Percentiles rank a stretch among this genome's conserved stretches.
Conservation (phyloP, 2,797 vertebrate species). For the Dermochelys coriacea region DNA sequence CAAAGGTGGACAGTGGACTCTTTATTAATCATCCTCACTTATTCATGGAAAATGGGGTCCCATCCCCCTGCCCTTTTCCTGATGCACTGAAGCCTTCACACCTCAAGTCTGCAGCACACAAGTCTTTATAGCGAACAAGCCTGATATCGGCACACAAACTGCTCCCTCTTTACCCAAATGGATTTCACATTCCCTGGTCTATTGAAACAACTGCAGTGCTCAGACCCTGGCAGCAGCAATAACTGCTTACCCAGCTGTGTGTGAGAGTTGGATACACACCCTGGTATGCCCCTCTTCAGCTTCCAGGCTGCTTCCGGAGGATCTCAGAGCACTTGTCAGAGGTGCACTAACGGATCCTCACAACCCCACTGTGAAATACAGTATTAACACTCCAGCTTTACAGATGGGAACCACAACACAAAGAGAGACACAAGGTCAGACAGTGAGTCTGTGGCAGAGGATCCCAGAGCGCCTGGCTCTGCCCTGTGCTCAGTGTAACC, state of each 20-base stretch:
- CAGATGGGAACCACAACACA: not conserved
- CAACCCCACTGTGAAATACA: not conserved
- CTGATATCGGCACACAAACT: not conserved
- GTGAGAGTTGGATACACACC: not conserved
- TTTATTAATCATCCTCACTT: not conserved
- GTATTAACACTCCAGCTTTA: not conserved
- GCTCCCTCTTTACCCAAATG: not conserved
- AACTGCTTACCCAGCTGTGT: rapidly evolving
- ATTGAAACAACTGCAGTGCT: not conserved
- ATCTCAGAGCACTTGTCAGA: not conserved
- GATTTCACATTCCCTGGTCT: not conserved
- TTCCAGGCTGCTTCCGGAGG: not conserved
- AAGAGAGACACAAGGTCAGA: not conserved
- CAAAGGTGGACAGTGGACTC: not conserved
- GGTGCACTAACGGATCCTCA: not conserved
- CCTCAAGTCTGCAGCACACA: not conserved
- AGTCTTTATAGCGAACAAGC: not conserved
- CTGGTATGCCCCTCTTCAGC: not conserved
- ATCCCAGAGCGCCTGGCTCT: not conserved
- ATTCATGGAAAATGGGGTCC: not conserved
- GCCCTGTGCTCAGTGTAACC: not conserved
- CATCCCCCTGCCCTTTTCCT: not conserved
- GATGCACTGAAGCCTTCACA: not conserved
- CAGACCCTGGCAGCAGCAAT: not conserved
- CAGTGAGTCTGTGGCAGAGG: rapidly evolving